phyloP scores from a whole-genome alignment of 2,888 invertebrate species.

The Hydraecia micacea region DNA sequence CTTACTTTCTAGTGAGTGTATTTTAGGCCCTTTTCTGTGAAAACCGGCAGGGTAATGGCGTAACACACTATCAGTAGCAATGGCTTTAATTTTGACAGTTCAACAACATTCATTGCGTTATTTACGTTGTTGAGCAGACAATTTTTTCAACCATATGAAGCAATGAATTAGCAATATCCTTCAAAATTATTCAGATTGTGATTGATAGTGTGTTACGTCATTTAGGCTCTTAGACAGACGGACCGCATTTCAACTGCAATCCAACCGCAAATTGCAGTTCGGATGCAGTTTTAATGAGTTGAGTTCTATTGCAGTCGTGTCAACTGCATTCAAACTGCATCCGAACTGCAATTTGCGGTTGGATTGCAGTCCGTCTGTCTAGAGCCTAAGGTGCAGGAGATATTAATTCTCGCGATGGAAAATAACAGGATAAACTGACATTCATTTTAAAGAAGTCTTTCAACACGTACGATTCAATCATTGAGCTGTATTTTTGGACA shows the following conservation, averaged over 20 bases:
- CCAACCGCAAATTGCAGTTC: too few species aligned
- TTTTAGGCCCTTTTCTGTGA: background rate
- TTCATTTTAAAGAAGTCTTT: background rate
- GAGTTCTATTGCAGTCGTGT: too few species aligned
- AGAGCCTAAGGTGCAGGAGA: background rate
- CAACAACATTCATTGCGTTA: background rate
- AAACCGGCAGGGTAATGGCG: background rate
- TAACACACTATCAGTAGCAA: background rate
- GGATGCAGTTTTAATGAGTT: too few species aligned
- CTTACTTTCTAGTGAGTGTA: slow-evolving; percentile 1
- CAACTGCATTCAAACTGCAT: too few species aligned
- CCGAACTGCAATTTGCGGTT: too few species aligned
- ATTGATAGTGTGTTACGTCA: too few species aligned
- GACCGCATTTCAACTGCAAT: too few species aligned
- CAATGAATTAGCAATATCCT: background rate
- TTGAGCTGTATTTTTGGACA: background rate
- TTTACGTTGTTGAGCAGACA: background rate
- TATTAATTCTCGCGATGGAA: background rate
- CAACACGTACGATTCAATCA: background rate
- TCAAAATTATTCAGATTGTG: too few species aligned
- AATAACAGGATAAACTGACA: background rate
- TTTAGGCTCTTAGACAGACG: too few species aligned
- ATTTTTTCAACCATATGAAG: background rate
- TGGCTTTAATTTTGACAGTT: background rate
- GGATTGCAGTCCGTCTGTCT: too few species aligned